Evolutionary conservation across 2,113 vertebrate species (phyloP).

Genomic region (Tiliqua scincoides): DNA sequence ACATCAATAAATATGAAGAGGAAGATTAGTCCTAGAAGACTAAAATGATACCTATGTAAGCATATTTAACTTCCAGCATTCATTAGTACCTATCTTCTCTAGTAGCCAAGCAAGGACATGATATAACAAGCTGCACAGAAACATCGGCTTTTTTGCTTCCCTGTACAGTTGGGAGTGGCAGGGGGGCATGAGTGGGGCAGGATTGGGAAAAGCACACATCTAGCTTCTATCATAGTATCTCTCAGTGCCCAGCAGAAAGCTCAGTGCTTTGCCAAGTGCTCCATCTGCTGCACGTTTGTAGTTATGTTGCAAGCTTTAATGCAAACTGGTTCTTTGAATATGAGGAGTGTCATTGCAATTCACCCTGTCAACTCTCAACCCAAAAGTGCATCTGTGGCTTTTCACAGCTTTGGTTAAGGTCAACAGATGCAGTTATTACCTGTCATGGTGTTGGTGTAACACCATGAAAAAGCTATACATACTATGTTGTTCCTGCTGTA

Average conservation of each 20-base stretch:
- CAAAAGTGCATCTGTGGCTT: not conserved
- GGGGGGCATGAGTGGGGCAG: no score
- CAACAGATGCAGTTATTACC: not conserved
- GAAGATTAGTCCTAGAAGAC: not conserved
- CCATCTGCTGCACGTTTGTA: constrained; percentile 6
- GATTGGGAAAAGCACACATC: no score
- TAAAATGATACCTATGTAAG: not conserved
- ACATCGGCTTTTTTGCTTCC: not conserved
- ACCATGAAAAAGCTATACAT: not conserved
- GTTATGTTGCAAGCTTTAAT: not conserved
- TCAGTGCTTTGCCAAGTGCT: not conserved
- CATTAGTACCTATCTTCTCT: not conserved
- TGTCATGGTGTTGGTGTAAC: not conserved
- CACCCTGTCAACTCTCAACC: not conserved
- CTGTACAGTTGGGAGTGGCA: no score
- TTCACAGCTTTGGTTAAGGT: not conserved
- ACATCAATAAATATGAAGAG: not conserved
- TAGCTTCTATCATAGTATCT: not conserved
- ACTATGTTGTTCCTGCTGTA: not conserved
- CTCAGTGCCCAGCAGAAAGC: not conserved
- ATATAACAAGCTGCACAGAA: not conserved
- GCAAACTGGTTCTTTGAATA: not conserved
- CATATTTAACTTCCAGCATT: not conserved
- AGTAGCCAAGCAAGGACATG: not conserved
- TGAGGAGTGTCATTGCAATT: not conserved